phyloP scores from a whole-genome alignment of 1,140 invertebrate species.

The Musca domestica region DNA sequence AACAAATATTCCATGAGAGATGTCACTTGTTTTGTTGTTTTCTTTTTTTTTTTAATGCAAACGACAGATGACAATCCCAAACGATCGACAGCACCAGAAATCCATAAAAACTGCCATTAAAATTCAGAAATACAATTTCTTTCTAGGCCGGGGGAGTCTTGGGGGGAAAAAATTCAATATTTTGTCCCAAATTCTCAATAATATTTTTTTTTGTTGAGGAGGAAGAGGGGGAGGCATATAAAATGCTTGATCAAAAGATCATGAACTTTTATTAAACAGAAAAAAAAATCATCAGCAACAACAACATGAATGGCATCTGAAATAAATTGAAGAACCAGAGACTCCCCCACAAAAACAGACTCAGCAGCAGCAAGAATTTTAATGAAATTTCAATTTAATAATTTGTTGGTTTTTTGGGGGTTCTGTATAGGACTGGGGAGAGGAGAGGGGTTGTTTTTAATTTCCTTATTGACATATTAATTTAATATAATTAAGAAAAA shows the following conservation, averaged over 20 bases:
- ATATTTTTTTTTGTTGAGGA: background rate
- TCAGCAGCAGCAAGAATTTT: background rate
- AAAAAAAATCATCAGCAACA: background rate
- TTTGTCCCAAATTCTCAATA: background rate
- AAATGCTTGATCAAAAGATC: constrained; percentile 15
- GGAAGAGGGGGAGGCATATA: background rate
- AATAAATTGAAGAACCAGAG: background rate
- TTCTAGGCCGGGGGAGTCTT: too few species aligned
- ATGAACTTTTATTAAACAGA: constrained; percentile 14
- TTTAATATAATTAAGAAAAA: constrained; percentile 26
- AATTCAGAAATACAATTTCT: too few species aligned
- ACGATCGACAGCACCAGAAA: background rate
- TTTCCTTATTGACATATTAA: constrained; percentile 30
- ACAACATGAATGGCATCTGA: background rate
- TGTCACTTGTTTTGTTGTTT: too few species aligned
- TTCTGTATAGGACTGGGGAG: too few species aligned
- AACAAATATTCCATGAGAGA: background rate
- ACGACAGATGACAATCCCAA: background rate
- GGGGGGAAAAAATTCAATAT: too few species aligned
- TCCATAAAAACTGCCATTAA: constrained; percentile 2
- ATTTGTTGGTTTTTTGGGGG: too few species aligned
- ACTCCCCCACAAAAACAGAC: background rate
- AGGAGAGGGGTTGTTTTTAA: constrained; percentile 18
- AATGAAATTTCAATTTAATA: constrained; percentile 8
- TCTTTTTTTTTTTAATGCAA: too few species aligned